Evolutionary conservation across 2,888 invertebrate genomes (phyloP).

Genomic region (Hemithea aestivaria): DNA sequence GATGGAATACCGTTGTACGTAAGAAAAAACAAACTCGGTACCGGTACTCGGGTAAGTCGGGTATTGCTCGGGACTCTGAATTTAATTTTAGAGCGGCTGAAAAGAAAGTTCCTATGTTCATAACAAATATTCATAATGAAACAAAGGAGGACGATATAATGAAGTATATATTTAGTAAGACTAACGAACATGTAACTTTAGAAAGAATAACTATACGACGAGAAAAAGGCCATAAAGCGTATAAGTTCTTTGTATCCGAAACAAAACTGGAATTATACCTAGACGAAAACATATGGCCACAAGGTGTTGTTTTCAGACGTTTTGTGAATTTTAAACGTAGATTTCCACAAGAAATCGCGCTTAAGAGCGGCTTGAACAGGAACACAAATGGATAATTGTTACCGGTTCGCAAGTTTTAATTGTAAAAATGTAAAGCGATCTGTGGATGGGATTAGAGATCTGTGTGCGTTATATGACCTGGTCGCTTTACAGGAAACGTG

Average conservation of each 20-base stretch:
- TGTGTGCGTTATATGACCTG: conserved; percentile 1
- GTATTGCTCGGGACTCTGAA: conserved; percentile 3
- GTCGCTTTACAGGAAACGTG: conserved; percentile 5
- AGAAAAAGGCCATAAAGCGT: conserved; percentile 3
- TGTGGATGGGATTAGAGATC: conserved; percentile 1
- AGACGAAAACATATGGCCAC: background rate
- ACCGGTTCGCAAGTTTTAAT: conserved; percentile 13
- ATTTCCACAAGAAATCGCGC: conserved; percentile 1
- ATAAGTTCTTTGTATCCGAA: conserved; percentile 23
- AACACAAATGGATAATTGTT: background rate
- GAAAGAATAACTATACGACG: conserved; percentile 5
- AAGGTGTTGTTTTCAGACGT: background rate
- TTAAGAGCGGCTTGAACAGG: background rate
- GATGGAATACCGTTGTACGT: background rate
- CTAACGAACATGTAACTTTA: conserved; percentile 14
- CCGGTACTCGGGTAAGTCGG: conserved; percentile 8
- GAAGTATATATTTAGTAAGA: conserved; percentile 18
- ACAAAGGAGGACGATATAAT: background rate
- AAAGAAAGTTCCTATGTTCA: background rate
- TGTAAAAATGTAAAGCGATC: conserved; percentile 10
- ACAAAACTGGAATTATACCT: background rate
- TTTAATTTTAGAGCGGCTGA: background rate
- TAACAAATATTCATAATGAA: background rate
- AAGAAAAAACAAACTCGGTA: conserved; percentile 1
- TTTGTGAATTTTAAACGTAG: background rate